Percentiles rank a stretch among this genome's conserved stretches.
Evolutionary conservation across 2,888 invertebrate species (phyloP).

Genomic region (Eupithecia tripunctaria): DNA sequence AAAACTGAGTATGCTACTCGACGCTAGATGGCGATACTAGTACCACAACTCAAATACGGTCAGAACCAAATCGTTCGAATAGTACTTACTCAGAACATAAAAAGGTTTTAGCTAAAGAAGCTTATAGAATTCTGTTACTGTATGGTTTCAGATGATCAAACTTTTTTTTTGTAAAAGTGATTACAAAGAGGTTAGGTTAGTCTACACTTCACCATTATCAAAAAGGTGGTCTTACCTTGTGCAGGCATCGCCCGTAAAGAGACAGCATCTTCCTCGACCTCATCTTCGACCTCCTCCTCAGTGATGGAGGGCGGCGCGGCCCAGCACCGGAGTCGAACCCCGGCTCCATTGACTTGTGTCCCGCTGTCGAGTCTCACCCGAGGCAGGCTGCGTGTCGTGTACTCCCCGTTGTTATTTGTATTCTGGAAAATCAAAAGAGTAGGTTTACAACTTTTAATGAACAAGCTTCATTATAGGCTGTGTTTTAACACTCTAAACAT

Average conservation of each 20-base stretch:
- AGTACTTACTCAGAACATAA: not conserved
- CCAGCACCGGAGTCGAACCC: slow-evolving; percentile 85
- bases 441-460: not conserved
- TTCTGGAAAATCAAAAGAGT: slow-evolving; percentile 53
- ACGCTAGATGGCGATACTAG: slow-evolving; percentile 57
- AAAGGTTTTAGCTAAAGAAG: not conserved
- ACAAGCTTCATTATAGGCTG: too few species aligned
- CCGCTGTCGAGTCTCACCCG: slow-evolving; percentile 89
- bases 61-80: not conserved
- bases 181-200: not conserved
- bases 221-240: slow-evolving; percentile 73
- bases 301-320: slow-evolving; percentile 88
- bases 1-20: slow-evolving; percentile 27
- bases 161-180: not conserved
- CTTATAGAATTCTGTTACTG: not conserved
- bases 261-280: slow-evolving; percentile 86
- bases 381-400: slow-evolving; percentile 81
- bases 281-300: slow-evolving; percentile 87
- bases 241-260: slow-evolving; percentile 86
- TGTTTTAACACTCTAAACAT: too few species aligned
- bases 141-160: not conserved
- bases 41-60: not conserved
- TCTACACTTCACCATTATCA: not conserved
- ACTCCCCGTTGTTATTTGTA: slow-evolving; percentile 75
- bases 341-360: slow-evolving; percentile 84